Base-by-base conservation (phyloP, 2,797 vertebrate genomes). In the Gymnoscopelus braueri region DNA sequence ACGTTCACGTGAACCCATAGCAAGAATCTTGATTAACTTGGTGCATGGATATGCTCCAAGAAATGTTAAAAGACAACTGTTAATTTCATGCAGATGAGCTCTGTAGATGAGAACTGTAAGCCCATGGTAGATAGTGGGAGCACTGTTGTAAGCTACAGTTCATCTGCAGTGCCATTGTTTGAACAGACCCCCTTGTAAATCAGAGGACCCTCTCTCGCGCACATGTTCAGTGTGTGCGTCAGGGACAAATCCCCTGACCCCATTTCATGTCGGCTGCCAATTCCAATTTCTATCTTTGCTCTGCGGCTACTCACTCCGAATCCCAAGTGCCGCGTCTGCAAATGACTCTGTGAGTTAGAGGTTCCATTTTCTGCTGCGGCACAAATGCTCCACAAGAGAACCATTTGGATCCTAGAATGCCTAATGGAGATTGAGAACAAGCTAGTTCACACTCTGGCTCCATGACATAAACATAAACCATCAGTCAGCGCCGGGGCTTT, bases 331-430 rank as follows among this genome's bases (percentile, higher is more conserved):
- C 73, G 81, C 94, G 91, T 90, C 87, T 79, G 85, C 85, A 91
- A 91, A 91, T 91, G 88, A 91, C 91, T 91, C 72, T 63, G 77
- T 94, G 94, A 94, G 93, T 96, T 95, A 94, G 92, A 91, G 94
- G 90, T 91, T 95, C 89, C 93, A 95, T 96, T 95, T 95, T 91
- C 93, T 90, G 83, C 90, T 85, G 80, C 80, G 71, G 82, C 74
- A 84, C 78, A 90, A 94, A 95, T 80, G 87, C 85, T 87, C 74
- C 92, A 90, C 92, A 54, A 79, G 93, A 92, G 92, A 84, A 91
- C 87, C 81, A 79, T 92, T 93, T 88, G 70, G 67, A 77, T 82
- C 81, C 78, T 64, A 78, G 72, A 79, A 69, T 84, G 80, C 68
- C 54, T 67, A 78, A 74, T 74, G 67, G 81, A 89, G 83, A 88